phyloP scores from a whole-genome alignment of 2,888 invertebrate species.

The Strigamia maritima region DNA sequence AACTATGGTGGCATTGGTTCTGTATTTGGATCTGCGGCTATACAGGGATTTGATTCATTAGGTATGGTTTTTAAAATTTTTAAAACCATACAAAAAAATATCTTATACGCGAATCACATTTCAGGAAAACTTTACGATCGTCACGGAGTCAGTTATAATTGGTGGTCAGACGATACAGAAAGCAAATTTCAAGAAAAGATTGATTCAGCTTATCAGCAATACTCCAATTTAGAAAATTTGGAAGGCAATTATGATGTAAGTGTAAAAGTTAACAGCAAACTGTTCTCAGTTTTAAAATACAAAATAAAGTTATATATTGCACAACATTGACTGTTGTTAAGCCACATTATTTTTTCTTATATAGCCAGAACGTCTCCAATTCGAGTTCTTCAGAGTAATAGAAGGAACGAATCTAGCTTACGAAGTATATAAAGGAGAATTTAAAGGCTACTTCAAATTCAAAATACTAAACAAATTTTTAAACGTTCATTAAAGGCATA shows the following conservation, averaged over 20 bases:
- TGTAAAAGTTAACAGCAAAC: conserved; percentile 41
- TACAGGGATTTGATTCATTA: conserved; percentile 53
- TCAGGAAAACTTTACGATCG: conserved; percentile 82
- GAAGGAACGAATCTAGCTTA: neutral
- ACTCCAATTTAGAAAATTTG: conserved; percentile 80
- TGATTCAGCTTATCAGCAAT: conserved; percentile 88
- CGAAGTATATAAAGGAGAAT: neutral
- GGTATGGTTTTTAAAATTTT: conserved; percentile 36
- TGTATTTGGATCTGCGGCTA: conserved; percentile 54
- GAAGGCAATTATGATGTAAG: conserved; percentile 71
- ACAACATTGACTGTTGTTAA: too few species aligned
- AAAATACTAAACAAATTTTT: neutral
- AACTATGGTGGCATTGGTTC: conserved; percentile 47
- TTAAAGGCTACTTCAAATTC: neutral
- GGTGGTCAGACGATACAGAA: conserved; percentile 86
- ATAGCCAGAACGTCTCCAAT: neutral
- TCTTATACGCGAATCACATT: neutral
- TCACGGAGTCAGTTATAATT: conserved; percentile 83
- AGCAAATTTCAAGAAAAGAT: conserved; percentile 77
- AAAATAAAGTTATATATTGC: too few species aligned
- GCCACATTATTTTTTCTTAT: neutral
- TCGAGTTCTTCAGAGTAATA: neutral
- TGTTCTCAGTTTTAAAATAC: too few species aligned
- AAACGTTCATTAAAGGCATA: conserved; percentile 37
- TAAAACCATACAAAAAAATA: neutral